Evolutionary conservation across 2,113 vertebrate genomes (phyloP), one percentile per base, ranked within the genome.

Genomic region (Hypocryptadius cinnamomeus): DNA sequence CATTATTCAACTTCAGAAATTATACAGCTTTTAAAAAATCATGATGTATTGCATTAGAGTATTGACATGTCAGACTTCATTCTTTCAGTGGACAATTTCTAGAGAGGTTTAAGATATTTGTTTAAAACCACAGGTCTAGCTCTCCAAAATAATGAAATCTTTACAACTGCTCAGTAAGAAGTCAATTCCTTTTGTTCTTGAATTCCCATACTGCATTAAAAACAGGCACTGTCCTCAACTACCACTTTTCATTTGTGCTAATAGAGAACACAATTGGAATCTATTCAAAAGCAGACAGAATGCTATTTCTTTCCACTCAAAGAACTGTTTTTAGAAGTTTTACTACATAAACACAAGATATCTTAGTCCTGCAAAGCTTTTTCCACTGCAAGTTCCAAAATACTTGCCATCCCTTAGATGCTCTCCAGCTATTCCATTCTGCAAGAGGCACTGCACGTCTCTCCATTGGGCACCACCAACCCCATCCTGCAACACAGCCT

Each of bases 321-420:
- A 83, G 15, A 59, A 6, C 11, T 31, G 22, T 5, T 90, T 89
- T 90, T 86, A 83, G 89, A 57, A 81, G 14, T 86, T 95, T 84
- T 65, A 86, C 44, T 79, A 64, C 35, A 64, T 8, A 77, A 79
- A 91, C 25, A 79, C 24, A 90, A 90, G 44, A 45, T 18, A 31
- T 71, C 37, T 48, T 23, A 86, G 23, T 92, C 56, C 68, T 69
- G 35, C 53, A 74, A 87, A 85, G n/a, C 5, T 90, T 94, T 89
- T 93, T 90, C 79, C 87, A 56, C 35, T 77, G 11, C 20, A 66
- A 85, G 76, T 39, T 85, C 72, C 79, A 88, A 80, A 83, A 22
- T 60, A 85, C 16, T 66, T 91, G 45, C 87, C 85, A 68, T 57
- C 76, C 33, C 13, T 78, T 66, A 57, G 48, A 60, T 5, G 25